Evolutionary conservation across 2,888 invertebrate genomes (phyloP).

Genomic region (Hylaea fasciaria): DNA sequence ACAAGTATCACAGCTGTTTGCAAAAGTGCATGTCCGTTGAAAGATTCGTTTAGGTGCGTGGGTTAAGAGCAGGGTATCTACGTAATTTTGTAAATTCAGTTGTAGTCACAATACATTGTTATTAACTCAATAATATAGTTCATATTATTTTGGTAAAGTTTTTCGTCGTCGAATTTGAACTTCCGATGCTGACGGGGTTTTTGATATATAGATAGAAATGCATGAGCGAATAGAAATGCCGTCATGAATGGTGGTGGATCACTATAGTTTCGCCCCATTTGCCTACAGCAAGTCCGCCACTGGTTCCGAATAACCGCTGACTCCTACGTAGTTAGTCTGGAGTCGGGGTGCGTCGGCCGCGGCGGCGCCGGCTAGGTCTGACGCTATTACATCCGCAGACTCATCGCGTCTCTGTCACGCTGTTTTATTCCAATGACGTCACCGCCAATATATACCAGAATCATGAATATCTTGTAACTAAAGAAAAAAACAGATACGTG

Average conservation of each 20-base stretch:
- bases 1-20: background rate
- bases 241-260: background rate
- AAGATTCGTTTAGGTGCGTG: no score
- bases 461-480: background rate
- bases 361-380: conserved; percentile 78
- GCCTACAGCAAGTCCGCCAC: conserved; percentile 25
- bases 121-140: no score
- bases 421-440: conserved; percentile 55
- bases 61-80: no score
- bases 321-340: conserved; percentile 52
- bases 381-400: conserved; percentile 77
- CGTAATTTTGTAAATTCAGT: no score
- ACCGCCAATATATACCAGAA: conserved; percentile 3
- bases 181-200: no score
- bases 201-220: no score
- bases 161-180: no score
- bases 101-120: no score
- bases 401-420: conserved; percentile 73
- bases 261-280: background rate
- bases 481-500: background rate
- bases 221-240: no score
- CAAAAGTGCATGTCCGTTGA: no score
- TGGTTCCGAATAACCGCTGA: conserved; percentile 51
- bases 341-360: conserved; percentile 66
- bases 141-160: no score